Evolutionary conservation across 2,888 invertebrate genomes (phyloP).

Genomic region (Lasioglossum vierecki): DNA sequence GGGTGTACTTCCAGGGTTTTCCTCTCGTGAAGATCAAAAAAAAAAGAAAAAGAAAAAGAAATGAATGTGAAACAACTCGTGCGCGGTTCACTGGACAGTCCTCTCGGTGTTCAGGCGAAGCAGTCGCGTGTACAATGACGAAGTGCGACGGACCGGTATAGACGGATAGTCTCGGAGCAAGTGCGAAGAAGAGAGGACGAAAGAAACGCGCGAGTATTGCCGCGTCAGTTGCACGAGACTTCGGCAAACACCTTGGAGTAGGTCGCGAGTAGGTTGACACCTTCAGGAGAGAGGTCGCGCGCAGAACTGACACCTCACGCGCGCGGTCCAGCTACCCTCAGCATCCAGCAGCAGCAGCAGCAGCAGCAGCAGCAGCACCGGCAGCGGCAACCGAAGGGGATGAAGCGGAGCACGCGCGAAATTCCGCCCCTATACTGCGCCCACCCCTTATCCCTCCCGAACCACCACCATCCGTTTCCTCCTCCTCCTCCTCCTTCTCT

Average conservation of each 20-base stretch:
- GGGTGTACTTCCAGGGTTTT: slow-evolving; percentile 44
- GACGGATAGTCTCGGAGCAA: not conserved
- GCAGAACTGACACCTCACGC: slow-evolving; percentile 82
- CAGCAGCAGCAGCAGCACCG: slow-evolving; percentile 65
- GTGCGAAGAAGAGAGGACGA: not conserved
- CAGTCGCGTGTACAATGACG: not conserved
- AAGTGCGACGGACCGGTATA: not conserved
- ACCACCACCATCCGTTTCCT: slow-evolving; percentile 45
- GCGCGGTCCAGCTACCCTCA: slow-evolving; percentile 81
- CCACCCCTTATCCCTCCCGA: slow-evolving; percentile 52
- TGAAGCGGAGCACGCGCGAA: slow-evolving; percentile 83
- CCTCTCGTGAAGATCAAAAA: slow-evolving; percentile 13
- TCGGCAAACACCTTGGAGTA: slow-evolving; percentile 67
- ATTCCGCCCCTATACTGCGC: slow-evolving; percentile 75
- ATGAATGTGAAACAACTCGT: slow-evolving; percentile 5
- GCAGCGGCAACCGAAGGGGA: slow-evolving; percentile 71
- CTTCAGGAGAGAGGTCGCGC: slow-evolving; percentile 81
- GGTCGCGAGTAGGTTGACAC: slow-evolving; percentile 74
- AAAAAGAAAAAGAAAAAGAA: not conserved
- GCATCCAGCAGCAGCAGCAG: slow-evolving; percentile 77
- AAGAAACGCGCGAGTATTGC: slow-evolving; percentile 35
- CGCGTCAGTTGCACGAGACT: slow-evolving; percentile 56
- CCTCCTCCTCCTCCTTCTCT: slow-evolving; percentile 28
- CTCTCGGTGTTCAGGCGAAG: slow-evolving; percentile 3
- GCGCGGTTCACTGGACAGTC: slow-evolving; percentile 51